Evolutionary conservation across 2,113 vertebrate species (phyloP).

Genomic region (Monarcha castaneiventris): DNA sequence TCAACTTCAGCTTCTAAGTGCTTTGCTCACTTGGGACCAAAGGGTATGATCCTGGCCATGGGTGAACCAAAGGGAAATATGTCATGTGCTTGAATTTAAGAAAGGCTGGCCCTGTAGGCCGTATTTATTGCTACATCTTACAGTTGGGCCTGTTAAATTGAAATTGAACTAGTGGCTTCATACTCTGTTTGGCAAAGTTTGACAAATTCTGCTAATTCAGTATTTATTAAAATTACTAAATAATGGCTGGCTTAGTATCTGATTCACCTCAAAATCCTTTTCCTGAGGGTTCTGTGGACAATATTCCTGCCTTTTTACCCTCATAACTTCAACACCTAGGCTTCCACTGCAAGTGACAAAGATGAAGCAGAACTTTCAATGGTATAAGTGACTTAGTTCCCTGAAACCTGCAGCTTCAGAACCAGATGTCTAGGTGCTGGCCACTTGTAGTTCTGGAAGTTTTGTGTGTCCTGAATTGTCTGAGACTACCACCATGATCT

Average conservation of each 20-base stretch:
- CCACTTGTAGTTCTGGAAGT: background rate
- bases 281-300: background rate
- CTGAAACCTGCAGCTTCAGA: background rate
- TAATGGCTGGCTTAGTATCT: background rate
- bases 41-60: background rate
- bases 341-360: background rate
- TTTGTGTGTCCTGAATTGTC: background rate
- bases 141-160: background rate
- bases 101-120: background rate
- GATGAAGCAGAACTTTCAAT: background rate
- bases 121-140: background rate
- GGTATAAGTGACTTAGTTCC: background rate
- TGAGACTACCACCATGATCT: background rate
- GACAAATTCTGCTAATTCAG: background rate
- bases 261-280: background rate
- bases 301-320: background rate
- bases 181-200: background rate
- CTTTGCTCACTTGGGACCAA: background rate
- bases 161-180: background rate
- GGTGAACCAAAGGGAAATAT: background rate
- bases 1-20: conserved; percentile 27
- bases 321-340: accelerated
- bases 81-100: background rate
- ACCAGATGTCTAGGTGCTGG: background rate
- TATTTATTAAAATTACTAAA: background rate